These are phyloP conservation scores for Orchestia grillus DNA, from an alignment of 1,140 invertebrate species.

Conservation along the genomic window DNA sequence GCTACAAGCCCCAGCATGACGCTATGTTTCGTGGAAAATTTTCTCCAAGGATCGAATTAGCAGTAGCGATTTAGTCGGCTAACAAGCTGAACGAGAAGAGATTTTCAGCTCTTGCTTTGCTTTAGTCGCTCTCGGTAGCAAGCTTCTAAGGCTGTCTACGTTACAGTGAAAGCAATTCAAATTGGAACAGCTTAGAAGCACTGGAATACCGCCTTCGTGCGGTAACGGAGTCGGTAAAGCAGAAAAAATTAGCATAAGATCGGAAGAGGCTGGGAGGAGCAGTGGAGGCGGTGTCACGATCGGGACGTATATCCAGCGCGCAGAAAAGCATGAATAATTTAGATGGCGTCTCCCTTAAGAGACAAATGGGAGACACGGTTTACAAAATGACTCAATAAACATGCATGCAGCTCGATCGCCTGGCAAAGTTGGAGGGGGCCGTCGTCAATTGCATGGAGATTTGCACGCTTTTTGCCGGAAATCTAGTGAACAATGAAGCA, in stretches of 20 bases:
- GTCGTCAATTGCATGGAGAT: conserved; percentile 32
- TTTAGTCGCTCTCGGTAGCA: background rate
- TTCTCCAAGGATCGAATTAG: background rate
- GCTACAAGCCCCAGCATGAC: background rate
- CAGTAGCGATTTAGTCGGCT: background rate
- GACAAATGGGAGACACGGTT: conserved; percentile 32
- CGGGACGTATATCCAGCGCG: background rate
- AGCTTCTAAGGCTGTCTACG: background rate
- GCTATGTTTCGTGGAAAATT: background rate
- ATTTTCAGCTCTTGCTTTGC: background rate
- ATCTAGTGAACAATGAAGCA: conserved; percentile 4
- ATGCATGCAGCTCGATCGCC: conserved; percentile 38
- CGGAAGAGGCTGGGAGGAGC: background rate
- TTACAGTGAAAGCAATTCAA: background rate
- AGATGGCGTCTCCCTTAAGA: background rate
- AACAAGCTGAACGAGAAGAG: background rate
- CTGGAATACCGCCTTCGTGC: background rate
- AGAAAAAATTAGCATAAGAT: background rate
- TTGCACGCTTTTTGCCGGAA: conserved; percentile 4
- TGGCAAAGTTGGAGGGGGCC: background rate
- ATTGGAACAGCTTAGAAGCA: background rate
- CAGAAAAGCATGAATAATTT: conserved; percentile 38
- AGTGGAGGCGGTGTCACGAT: background rate
- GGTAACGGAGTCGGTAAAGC: background rate
- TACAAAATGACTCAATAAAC: conserved; percentile 46